Percentiles rank a stretch among this genome's conserved stretches.
These are phyloP conservation scores for Fopius arisanus DNA, from an alignment of 1,140 invertebrate species.

Conservation along the genomic window DNA sequence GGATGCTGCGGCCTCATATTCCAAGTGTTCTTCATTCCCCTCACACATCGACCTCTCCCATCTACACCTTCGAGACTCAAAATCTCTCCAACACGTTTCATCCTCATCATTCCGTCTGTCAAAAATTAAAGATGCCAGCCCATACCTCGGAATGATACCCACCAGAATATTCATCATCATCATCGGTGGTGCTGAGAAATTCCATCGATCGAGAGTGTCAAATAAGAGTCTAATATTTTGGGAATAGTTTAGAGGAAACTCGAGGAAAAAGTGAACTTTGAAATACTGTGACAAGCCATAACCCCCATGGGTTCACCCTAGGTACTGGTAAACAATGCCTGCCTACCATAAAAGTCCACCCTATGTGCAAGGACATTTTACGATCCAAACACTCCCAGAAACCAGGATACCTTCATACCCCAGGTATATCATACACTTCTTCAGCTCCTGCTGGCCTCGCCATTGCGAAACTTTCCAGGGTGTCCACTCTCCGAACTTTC, in stretches of 20 bases:
- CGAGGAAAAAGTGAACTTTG: not conserved
- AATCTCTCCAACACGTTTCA: not conserved
- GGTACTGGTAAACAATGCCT: constrained; percentile 44
- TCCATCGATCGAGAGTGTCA: not conserved
- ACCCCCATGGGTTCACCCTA: constrained; percentile 13
- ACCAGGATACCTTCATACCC: constrained; percentile 18
- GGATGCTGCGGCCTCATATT: constrained; percentile 41
- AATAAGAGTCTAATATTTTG: not conserved
- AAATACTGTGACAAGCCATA: not conserved
- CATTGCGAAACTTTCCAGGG: not conserved
- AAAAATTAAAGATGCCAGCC: constrained; percentile 45
- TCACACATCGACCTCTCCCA: constrained; percentile 9
- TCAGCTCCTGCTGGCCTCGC: not conserved
- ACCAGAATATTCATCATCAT: constrained; percentile 5
- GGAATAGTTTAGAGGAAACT: not conserved
- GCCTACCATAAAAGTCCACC: constrained; percentile 51
- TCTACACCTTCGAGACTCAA: not conserved
- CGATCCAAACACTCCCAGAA: constrained; percentile 34
- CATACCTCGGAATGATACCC: constrained; percentile 27
- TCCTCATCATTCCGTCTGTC: constrained; percentile 50
- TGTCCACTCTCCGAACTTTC: not conserved
- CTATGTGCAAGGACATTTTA: constrained; percentile 37
- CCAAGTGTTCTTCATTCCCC: constrained; percentile 22
- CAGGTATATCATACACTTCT: not conserved
- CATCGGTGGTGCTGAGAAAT: not conserved